Base-by-base conservation (phyloP, 2,888 invertebrate species). In the Rhodophaea formosa region DNA sequence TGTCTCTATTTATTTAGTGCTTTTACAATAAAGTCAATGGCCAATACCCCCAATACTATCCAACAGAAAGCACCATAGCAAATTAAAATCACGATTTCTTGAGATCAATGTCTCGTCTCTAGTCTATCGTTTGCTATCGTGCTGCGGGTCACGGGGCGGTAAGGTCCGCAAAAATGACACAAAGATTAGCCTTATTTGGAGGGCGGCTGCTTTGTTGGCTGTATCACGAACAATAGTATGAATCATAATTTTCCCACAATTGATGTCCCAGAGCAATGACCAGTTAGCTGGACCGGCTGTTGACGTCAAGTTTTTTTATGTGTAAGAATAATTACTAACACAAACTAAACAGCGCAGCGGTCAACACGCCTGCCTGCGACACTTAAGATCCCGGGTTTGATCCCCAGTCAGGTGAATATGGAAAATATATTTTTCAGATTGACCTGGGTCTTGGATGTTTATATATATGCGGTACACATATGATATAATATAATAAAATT, bases 191-290 rank as follows among this genome's bases (percentile, higher is more conserved):
- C 83, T 80, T 85, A 83, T 80, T 79, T 67, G 75, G 75, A 68
- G n/a, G 67, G 71, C 80, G 76, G 66, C 66, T 64, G 74, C 71
- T 79, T 78, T 69, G 74, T 74, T 78, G 74, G 76, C 71, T 66
- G 71, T 66, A 68, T 75, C 71, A 67, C 72, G 74, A 79, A 84
- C 82, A 85, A 84, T 82, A 68, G 71, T 59, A 70, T 85, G 86
- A 86, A 72, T 87, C 85, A 86, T 76, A 67, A 74, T 80, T 77
- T 80, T 85, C 80, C 72, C 75, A 77, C 76, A 79, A 81, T 72
- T 71, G 61, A 63, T 63, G 60, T 62, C 62, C 61, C 61, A 70
- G 70, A 66, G 65, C 69, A 67, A 63, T 71, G 68, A 67, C 67
- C 65, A 60, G 52, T 59, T 49, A 15, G 16, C 49, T 39, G 49